Conservation (phyloP, 2,797 vertebrate genomes). For the Galago senegalensis region DNA sequence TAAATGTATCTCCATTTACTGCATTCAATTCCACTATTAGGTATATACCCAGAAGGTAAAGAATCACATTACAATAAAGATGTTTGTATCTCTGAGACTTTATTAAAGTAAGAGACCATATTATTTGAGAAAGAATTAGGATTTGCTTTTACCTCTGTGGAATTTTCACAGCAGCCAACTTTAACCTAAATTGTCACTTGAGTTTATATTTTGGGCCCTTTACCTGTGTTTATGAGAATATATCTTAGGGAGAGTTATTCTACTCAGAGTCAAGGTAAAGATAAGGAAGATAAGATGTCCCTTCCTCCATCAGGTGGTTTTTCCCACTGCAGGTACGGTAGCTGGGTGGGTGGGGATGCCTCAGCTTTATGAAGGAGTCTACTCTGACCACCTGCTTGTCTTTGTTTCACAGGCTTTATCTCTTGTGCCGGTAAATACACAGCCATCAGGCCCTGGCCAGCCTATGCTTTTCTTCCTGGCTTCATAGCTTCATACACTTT, state of each 20-base stretch:
- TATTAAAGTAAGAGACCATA: conserved; percentile 15
- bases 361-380: neutral
- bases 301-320: neutral
- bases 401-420: neutral
- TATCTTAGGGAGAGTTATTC: neutral
- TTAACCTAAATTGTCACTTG: neutral
- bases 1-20: neutral
- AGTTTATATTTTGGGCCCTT: neutral
- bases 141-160: neutral
- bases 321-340: neutral
- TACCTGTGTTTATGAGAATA: neutral
- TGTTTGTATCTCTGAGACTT: neutral
- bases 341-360: neutral
- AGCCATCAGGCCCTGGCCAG: neutral
- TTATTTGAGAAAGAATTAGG: neutral
- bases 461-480: neutral
- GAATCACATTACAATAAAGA: too few species aligned
- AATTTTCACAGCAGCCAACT: neutral
- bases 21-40: neutral
- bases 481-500: neutral
- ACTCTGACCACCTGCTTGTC: neutral
- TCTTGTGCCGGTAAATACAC: neutral
- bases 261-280: neutral
- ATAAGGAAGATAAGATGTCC: neutral
- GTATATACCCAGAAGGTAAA: too few species aligned